Conservation (phyloP, 2,797 vertebrate species). For the Gallinago stenura region DNA sequence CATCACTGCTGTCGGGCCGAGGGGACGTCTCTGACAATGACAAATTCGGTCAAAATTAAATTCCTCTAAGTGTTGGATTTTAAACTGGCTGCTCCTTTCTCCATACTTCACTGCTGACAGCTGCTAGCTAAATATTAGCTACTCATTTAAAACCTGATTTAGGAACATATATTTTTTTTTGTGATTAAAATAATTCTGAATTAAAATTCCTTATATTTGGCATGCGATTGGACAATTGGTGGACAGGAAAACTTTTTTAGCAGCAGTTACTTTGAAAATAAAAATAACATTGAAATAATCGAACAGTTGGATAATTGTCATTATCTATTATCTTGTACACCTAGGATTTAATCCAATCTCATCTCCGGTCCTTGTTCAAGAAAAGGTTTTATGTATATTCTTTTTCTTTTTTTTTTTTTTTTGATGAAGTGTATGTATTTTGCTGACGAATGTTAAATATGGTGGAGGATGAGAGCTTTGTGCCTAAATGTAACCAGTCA, state of each 20-base stretch:
- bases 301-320: neutral
- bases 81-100: neutral
- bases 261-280: neutral
- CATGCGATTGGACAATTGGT: fast-evolving
- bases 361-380: neutral
- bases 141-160: neutral
- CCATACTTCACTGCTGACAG: neutral
- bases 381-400: neutral
- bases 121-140: neutral
- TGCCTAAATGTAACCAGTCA: neutral
- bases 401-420: neutral
- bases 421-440: neutral
- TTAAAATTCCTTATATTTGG: neutral
- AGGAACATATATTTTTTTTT: neutral
- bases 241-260: neutral
- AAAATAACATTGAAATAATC: neutral
- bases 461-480: neutral
- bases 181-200: neutral
- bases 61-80: neutral
- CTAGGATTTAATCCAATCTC: neutral
- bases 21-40: neutral
- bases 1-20: neutral
- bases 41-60: too few relatives aligned
- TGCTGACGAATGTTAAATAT: neutral
- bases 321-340: neutral